phyloP scores from a whole-genome alignment of 2,888 invertebrate genomes.

The Iselma pallidipennis region DNA sequence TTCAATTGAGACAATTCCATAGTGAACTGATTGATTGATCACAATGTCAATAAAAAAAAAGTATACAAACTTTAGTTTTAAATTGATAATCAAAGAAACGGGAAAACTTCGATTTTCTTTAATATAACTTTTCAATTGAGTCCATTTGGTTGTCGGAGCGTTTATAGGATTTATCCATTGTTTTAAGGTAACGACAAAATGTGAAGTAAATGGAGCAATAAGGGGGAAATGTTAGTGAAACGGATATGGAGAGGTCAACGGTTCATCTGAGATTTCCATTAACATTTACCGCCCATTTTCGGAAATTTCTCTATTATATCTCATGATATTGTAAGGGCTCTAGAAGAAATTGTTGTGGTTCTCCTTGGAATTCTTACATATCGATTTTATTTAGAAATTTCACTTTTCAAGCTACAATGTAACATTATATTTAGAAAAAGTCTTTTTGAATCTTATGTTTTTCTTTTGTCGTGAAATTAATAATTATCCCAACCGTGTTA shows the following conservation, averaged over 20 bases:
- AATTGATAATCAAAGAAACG: background rate
- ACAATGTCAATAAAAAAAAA: no score
- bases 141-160: no score
- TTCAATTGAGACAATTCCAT: background rate
- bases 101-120: background rate
- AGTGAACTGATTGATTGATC: background rate
- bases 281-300: background rate
- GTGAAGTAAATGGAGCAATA: background rate
- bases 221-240: background rate
- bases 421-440: no score
- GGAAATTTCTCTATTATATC: background rate
- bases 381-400: no score
- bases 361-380: background rate
- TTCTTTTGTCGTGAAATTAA: background rate
- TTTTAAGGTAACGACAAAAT: background rate
- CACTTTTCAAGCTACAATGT: no score
- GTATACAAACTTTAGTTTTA: no score
- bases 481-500: background rate
- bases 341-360: background rate
- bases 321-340: background rate
- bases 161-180: background rate
- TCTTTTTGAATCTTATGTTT: no score
- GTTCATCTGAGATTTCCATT: background rate
- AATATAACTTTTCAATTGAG: background rate
- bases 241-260: background rate